Percentiles rank a stretch among this genome's conserved stretches.
Conservation (phyloP, 1,140 invertebrate species). For the Leptoteleia sp. region DNA sequence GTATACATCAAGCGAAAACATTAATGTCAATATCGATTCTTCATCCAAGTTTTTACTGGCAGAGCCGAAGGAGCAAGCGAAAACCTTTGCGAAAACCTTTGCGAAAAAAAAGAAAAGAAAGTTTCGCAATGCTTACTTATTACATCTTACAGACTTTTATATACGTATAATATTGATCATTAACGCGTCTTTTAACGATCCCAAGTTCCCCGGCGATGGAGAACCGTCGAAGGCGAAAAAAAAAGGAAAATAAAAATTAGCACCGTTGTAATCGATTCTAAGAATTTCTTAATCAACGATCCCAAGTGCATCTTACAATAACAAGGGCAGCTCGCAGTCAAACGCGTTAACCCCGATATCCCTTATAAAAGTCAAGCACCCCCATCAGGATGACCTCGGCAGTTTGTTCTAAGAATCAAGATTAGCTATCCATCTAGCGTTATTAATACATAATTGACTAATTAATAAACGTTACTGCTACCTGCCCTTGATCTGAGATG, state of each 20-base stretch:
- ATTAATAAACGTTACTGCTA: not conserved
- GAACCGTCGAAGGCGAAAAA: not conserved
- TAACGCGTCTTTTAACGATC: not conserved
- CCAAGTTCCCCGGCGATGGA: not conserved
- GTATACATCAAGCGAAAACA: constrained; percentile 27
- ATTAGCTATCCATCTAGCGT: constrained; percentile 1
- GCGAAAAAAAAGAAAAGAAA: no score
- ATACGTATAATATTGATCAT: not conserved
- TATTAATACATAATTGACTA: not conserved
- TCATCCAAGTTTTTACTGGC: constrained; percentile 8
- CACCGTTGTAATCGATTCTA: not conserved
- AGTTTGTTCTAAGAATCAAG: constrained; percentile 5
- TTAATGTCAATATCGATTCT: constrained; percentile 40
- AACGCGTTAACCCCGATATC: constrained; percentile 18
- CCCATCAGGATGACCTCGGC: not conserved
- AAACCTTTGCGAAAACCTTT: no score
- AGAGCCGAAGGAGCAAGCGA: not conserved
- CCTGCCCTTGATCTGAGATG: no score
- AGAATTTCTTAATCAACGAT: constrained; percentile 15
- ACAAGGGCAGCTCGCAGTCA: constrained; percentile 21
- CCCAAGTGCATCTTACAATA: constrained; percentile 27
- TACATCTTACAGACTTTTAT: not conserved
- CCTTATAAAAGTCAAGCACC: constrained; percentile 13
- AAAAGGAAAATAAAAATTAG: constrained; percentile 1
- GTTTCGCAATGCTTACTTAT: constrained; percentile 12